phyloP scores from a whole-genome alignment of 2,888 invertebrate species.

The Parnassius smintheus region DNA sequence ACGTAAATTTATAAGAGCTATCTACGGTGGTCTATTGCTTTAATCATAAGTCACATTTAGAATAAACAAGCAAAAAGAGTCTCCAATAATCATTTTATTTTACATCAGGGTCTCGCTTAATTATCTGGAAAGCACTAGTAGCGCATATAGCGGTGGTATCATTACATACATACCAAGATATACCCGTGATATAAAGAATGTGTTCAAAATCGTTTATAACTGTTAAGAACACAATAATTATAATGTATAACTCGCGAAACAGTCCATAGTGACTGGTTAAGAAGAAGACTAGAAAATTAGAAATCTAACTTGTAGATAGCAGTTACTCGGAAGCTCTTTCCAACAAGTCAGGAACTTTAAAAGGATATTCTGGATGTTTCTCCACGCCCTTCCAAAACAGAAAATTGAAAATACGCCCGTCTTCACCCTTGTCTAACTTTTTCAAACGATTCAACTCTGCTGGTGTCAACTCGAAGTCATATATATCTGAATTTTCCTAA shows the following conservation, averaged over 20 bases:
- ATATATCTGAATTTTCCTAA: conserved; percentile 84
- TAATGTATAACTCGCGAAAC: too few species aligned
- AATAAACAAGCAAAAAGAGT: not conserved
- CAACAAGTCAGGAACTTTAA: conserved; percentile 45
- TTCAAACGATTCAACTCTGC: conserved; percentile 79
- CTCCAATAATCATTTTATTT: too few species aligned
- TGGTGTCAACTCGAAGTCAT: conserved; percentile 81
- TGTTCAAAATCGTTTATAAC: too few species aligned
- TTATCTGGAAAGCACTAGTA: too few species aligned
- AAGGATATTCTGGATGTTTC: conserved; percentile 87
- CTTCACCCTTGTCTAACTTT: conserved; percentile 81
- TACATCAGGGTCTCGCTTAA: too few species aligned
- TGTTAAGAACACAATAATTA: too few species aligned
- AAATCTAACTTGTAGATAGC: conserved; percentile 6
- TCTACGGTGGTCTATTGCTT: conserved; percentile 10
- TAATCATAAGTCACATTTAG: conserved; percentile 3
- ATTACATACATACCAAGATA: too few species aligned
- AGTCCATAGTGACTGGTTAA: too few species aligned
- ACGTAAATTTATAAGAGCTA: conserved; percentile 21
- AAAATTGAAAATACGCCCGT: conserved; percentile 85
- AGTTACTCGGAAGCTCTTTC: conserved; percentile 15
- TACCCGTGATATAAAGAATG: too few species aligned
- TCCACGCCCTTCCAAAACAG: conserved; percentile 85
- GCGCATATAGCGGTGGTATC: too few species aligned
- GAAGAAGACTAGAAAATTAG: conserved; percentile 9